Percentiles rank a stretch among this genome's conserved stretches.
Conservation (phyloP, 2,888 invertebrate genomes). For the Dolomedes plantarius region DNA sequence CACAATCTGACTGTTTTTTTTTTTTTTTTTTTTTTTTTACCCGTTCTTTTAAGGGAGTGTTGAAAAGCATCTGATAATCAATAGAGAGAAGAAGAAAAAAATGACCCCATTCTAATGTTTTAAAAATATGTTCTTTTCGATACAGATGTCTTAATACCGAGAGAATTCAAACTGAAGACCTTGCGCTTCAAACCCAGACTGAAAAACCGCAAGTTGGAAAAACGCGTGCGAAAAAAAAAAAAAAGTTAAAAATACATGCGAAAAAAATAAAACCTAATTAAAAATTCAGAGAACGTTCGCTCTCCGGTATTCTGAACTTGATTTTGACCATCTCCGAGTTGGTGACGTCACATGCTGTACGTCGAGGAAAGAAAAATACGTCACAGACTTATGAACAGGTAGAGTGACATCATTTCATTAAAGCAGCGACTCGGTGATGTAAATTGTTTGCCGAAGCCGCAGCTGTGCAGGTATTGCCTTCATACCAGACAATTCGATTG, state of each 20-base stretch:
- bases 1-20: too few species aligned
- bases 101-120: background rate
- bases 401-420: conserved; percentile 16
- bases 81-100: background rate
- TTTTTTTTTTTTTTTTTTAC: too few species aligned
- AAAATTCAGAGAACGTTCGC: conserved; percentile 6
- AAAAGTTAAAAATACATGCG: too few species aligned
- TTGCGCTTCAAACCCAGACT: too few species aligned
- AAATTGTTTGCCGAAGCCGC: conserved; percentile 8
- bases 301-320: background rate
- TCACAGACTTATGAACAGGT: conserved; percentile 12
- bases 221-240: background rate
- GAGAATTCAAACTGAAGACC: too few species aligned
- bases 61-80: background rate
- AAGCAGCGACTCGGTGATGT: background rate
- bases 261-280: too few species aligned
- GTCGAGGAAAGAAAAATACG: background rate
- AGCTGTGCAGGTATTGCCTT: background rate
- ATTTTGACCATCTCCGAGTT: background rate
- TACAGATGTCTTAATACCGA: too few species aligned
- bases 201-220: background rate
- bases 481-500: background rate
- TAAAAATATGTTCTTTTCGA: too few species aligned
- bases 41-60: too few species aligned
- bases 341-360: background rate